Evolutionary conservation across 2,113 vertebrate species (phyloP), one percentile per base, ranked within the genome.

Genomic region (Neomonachus schauinslandi): DNA sequence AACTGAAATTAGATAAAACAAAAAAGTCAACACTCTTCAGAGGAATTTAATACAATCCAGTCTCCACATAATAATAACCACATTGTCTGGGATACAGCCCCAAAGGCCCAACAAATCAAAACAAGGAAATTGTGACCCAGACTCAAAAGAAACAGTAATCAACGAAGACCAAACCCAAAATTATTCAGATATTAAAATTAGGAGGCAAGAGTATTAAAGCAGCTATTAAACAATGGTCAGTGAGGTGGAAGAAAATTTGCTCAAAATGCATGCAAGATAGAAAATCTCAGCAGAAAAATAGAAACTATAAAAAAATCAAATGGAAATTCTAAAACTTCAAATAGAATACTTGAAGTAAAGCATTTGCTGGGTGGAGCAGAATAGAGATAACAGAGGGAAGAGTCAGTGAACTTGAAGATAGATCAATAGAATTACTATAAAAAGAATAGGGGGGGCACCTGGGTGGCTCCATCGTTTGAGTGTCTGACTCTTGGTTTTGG

Each of bases 271-370:
- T 71, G 18, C 92, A 97, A 69, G 33, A 76, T 42, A 67, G 33
- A 26, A 42, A 76, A 51, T 51, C 26, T 90, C 26, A 80, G 4
- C 5, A 95, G 46, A 90, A 87, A 76, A 65, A 42, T 1, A 55
- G 55, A 89, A 81, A 31, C 5, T 77, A 39, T 82, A 36, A 57
- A 89, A 84, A 49, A 63, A 76, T 59, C 33, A 59, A 88, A 71
- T 36, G 7, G 26, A 89, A 84, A 76, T 81, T 89, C 57, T 85
- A 89, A n/a, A 82, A 94, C 71, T 85, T 21, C 49, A 76, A 61
- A 24, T 88, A 88, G 83, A 89, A 59, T 95, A 42, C 31, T 51
- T 97, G 19, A 87, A 93, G 67, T 91, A 77, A 90, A 90, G 89
- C 74, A 31, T 51, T 59, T 10, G 77, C 76, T 83, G 1, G 22